Percentiles rank a stretch among this genome's conserved stretches.
Evolutionary conservation across 1,140 invertebrate genomes (phyloP).

Genomic region (Heliconius nattereri): DNA sequence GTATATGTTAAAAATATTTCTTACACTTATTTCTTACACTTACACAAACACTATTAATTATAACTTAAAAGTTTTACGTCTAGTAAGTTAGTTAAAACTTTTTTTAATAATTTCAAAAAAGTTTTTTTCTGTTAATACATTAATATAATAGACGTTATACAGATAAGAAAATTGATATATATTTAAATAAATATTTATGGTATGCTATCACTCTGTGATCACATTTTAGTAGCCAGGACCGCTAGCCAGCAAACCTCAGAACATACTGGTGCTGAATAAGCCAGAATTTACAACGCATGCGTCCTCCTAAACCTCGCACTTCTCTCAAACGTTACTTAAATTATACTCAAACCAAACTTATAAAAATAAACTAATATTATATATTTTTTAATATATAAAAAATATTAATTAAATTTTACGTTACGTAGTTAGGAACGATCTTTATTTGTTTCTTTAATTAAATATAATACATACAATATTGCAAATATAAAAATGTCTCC

Average conservation of each 20-base stretch:
- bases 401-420: no score
- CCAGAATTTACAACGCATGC: conserved; percentile 31
- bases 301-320: conserved; percentile 15
- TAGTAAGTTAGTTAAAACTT: not conserved
- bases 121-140: not conserved
- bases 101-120: conserved; percentile 5
- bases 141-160: not conserved
- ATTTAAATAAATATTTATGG: conserved; percentile 1
- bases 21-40: conserved; percentile 18
- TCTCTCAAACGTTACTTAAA: conserved; percentile 1
- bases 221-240: conserved; percentile 28
- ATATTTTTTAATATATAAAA: not conserved
- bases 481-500: no score
- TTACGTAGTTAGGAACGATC: no score
- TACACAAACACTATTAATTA: not conserved
- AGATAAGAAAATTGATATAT: not conserved
- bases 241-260: conserved; percentile 32
- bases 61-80: conserved; percentile 7
- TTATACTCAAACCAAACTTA: not conserved
- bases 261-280: conserved; percentile 30
- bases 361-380: not conserved
- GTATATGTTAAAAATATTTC: not conserved
- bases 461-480: no score
- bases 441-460: no score
- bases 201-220: conserved; percentile 8